Conservation (phyloP, 2,113 vertebrate genomes). For the Pardalotus punctatus region DNA sequence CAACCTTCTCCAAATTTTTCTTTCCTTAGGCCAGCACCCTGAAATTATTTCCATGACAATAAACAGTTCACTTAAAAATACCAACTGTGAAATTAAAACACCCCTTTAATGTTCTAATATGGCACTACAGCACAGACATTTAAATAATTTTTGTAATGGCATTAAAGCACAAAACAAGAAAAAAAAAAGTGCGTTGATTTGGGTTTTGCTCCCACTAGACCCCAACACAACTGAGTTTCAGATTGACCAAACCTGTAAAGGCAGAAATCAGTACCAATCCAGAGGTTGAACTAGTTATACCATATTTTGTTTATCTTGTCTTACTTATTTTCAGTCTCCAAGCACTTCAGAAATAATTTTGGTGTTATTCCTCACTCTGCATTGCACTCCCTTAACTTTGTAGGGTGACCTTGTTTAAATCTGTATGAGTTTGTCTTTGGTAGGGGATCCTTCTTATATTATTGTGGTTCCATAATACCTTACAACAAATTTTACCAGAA, state of each 20-base stretch:
- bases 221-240: background rate
- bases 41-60: background rate
- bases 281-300: background rate
- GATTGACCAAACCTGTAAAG: background rate
- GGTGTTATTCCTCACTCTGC: background rate
- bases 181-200: background rate
- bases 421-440: background rate
- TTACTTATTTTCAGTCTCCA: background rate
- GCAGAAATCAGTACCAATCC: background rate
- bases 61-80: background rate
- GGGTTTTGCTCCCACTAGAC: background rate
- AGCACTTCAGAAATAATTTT: background rate
- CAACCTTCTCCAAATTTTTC: background rate
- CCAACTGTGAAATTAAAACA: background rate
- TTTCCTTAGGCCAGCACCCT: background rate
- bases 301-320: background rate
- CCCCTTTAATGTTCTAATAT: background rate
- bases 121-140: background rate
- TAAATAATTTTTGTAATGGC: background rate
- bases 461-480: accelerated
- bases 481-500: background rate
- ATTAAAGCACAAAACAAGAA: background rate
- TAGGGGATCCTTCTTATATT: background rate
- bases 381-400: accelerated
- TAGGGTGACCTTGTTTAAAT: background rate